These are phyloP conservation scores for Ispidina lecontei DNA, from an alignment of 2,797 vertebrate species.

Conservation along the genomic window DNA sequence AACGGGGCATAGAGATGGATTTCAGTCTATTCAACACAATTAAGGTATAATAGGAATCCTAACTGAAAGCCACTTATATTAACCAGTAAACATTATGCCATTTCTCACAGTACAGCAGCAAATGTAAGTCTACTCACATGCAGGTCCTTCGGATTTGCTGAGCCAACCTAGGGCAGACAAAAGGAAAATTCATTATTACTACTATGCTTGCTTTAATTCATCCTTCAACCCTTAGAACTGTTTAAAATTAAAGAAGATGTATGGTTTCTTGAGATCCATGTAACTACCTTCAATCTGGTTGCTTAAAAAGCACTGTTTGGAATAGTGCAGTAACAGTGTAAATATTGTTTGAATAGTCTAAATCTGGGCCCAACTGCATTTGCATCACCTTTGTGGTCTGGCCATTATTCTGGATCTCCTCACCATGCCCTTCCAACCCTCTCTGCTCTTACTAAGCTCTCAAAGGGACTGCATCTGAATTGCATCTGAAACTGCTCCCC, in stretches of 20 bases:
- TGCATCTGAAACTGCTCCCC: background rate
- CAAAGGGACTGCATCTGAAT: background rate
- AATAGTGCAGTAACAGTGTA: background rate
- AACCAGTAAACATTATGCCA: background rate
- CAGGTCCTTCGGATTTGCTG: slow-evolving; percentile 51
- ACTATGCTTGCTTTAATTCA: background rate
- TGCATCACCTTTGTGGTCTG: background rate
- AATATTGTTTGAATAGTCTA: background rate
- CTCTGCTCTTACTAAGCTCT: background rate
- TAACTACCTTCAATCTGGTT: background rate
- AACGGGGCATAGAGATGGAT: background rate
- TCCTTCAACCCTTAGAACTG: background rate
- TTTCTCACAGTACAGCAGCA: background rate
- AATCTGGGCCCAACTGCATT: background rate
- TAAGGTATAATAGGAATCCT: background rate
- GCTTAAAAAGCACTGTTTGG: background rate
- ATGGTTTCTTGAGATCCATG: background rate
- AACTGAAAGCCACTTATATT: background rate
- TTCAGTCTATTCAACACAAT: background rate
- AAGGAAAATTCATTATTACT: slow-evolving; percentile 9
- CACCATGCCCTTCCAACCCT: background rate
- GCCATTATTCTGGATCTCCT: background rate
- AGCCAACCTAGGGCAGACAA: slow-evolving; percentile 27
- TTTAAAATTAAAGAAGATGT: background rate
- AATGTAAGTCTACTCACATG: slow-evolving; percentile 36